These are phyloP conservation scores for Drosophila neonasuta DNA, from an alignment of 2,888 invertebrate species.

Conservation along the genomic window DNA sequence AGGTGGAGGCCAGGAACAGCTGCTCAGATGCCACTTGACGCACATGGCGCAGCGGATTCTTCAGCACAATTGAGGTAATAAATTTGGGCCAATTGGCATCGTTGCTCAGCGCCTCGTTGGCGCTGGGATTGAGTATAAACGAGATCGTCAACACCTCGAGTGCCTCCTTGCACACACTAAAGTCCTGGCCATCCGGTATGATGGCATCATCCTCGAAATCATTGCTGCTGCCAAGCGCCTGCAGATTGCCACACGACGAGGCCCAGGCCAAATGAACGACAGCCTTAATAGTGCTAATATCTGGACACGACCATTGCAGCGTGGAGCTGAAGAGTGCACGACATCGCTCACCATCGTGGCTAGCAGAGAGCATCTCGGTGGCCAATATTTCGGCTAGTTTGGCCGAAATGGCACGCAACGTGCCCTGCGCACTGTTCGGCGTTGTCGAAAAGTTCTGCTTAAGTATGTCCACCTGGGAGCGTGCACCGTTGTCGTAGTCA, in stretches of 20 bases:
- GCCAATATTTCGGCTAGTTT: constrained; percentile 92
- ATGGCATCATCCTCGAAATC: constrained; percentile 83
- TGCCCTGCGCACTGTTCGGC: constrained; percentile 93
- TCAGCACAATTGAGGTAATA: constrained; percentile 92
- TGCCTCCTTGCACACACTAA: constrained; percentile 92
- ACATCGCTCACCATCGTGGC: constrained; percentile 83
- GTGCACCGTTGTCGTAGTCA: constrained; percentile 82
- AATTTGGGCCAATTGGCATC: constrained; percentile 94
- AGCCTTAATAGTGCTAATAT: constrained; percentile 88
- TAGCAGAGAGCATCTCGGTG: constrained; percentile 85
- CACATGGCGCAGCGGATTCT: constrained; percentile 89
- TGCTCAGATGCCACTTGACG: constrained; percentile 82
- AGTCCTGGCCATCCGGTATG: constrained; percentile 86
- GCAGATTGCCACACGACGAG: constrained; percentile 88
- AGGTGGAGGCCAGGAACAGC: constrained; percentile 81
- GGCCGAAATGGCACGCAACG: constrained; percentile 91
- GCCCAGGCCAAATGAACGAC: constrained; percentile 91
- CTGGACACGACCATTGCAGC: constrained; percentile 87
- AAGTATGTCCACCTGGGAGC: constrained; percentile 85
- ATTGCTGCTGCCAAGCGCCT: constrained; percentile 85
- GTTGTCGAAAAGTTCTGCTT: constrained; percentile 91
- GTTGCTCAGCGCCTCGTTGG: constrained; percentile 90
- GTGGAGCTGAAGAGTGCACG: constrained; percentile 84
- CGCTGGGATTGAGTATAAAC: constrained; percentile 93
- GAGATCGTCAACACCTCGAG: constrained; percentile 95